These are phyloP conservation scores for Sylvia borin DNA, from an alignment of 2,797 vertebrate genomes.

Conservation along the genomic window DNA sequence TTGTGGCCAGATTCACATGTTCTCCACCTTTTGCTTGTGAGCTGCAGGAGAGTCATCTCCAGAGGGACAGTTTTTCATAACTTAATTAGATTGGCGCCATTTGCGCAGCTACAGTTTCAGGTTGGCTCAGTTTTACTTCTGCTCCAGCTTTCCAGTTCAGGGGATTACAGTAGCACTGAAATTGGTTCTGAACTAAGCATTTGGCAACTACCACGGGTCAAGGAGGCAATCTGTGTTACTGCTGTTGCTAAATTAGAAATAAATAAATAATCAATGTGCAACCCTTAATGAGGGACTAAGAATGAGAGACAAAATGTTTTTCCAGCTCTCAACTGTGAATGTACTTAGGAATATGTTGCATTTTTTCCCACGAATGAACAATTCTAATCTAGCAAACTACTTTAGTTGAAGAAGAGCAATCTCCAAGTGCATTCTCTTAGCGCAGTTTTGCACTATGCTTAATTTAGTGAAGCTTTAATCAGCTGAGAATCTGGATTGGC, in stretches of 20 bases:
- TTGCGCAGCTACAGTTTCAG: slow-evolving; percentile 19
- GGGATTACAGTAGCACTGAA: slow-evolving; percentile 53
- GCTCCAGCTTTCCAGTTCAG: slow-evolving; percentile 48
- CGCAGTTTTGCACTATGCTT: neutral
- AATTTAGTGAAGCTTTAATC: neutral
- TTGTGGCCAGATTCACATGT: slow-evolving; percentile 47
- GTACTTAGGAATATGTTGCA: neutral
- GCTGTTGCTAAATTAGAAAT: slow-evolving; percentile 46
- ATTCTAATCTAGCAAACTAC: neutral
- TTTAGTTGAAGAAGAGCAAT: neutral
- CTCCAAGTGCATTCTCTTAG: neutral
- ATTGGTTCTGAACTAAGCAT: slow-evolving; percentile 39
- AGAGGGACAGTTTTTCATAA: slow-evolving; percentile 30
- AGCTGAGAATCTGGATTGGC: neutral
- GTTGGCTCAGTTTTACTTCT: slow-evolving; percentile 29
- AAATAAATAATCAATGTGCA: slow-evolving; percentile 11
- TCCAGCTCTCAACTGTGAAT: neutral
- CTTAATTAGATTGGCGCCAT: slow-evolving; percentile 53
- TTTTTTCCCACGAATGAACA: neutral
- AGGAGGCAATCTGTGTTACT: neutral
- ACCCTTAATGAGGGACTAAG: neutral
- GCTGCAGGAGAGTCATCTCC: slow-evolving; percentile 31
- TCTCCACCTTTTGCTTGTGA: slow-evolving; percentile 34
- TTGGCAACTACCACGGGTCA: slow-evolving; percentile 13
- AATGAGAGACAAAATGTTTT: neutral